Conservation (phyloP, 2,113 vertebrate species). For the Ginglymostoma cirratum region DNA sequence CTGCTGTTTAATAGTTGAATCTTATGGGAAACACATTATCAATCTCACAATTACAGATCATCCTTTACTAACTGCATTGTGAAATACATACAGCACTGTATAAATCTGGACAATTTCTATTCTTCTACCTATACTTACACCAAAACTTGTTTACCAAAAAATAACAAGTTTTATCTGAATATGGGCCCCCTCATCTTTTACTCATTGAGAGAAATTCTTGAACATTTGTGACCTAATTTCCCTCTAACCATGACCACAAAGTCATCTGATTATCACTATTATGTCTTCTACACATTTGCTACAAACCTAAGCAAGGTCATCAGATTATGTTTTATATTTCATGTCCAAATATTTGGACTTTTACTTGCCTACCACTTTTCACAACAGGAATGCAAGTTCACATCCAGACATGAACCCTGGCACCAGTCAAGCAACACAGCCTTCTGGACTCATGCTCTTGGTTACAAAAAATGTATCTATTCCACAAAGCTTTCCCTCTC, state of each 20-base stretch:
- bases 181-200: neutral
- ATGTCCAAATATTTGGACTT: neutral
- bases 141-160: neutral
- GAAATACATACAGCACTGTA: neutral
- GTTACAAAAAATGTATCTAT: too few relatives aligned
- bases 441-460: too few relatives aligned
- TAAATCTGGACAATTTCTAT: neutral
- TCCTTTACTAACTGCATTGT: neutral
- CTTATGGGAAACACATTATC: neutral
- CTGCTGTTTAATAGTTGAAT: neutral
- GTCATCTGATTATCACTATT: neutral
- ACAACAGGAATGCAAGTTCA: neutral
- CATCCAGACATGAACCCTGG: neutral
- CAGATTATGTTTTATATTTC: neutral
- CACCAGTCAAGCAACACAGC: too few relatives aligned
- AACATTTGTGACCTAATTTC: neutral
- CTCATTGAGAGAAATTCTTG: neutral
- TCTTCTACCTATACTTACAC: neutral
- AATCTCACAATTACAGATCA: neutral
- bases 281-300: neutral
- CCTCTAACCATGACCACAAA: neutral
- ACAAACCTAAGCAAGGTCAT: neutral
- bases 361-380: neutral
- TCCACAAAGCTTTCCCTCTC: too few relatives aligned
- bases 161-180: neutral